phyloP scores from a whole-genome alignment of 2,888 invertebrate genomes.

The Malacosoma neustria region DNA sequence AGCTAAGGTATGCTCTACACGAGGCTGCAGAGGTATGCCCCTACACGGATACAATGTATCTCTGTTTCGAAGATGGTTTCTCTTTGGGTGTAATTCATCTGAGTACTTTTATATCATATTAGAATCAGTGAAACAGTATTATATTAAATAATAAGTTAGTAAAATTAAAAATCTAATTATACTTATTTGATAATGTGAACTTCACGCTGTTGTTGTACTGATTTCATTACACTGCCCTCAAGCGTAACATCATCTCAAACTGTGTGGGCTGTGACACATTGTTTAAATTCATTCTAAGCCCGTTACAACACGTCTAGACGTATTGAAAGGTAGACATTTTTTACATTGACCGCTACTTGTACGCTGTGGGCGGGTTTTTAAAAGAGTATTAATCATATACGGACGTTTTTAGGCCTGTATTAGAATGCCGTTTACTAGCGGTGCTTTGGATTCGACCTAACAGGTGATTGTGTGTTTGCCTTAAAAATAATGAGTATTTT shows the following conservation, averaged over 20 bases:
- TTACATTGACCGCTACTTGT: conserved; percentile 37
- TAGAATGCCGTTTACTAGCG: neutral
- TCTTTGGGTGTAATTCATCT: too few species aligned
- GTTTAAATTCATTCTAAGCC: neutral
- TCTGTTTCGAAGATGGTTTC: too few species aligned
- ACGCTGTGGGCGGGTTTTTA: conserved; percentile 33
- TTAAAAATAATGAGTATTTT: neutral
- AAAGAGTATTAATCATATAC: conserved; percentile 39
- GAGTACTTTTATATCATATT: too few species aligned
- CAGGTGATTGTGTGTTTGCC: neutral
- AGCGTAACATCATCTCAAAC: neutral
- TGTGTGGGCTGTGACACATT: conserved; percentile 29
- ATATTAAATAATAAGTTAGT: too few species aligned
- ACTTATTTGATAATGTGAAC: too few species aligned
- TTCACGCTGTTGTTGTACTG: neutral
- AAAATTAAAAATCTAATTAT: too few species aligned
- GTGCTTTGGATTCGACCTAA: conserved; percentile 2
- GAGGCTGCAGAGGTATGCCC: too few species aligned
- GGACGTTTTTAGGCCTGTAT: conserved; percentile 14
- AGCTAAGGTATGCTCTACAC: too few species aligned
- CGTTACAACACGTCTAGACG: conserved; percentile 35
- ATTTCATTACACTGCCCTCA: neutral
- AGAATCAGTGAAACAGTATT: too few species aligned
- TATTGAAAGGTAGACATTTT: conserved; percentile 47
- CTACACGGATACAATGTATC: too few species aligned